A percentile compares a stretch with the other conserved stretches of the same genome.
Conservation (phyloP, 2,888 invertebrate species). For the Xestia sexstrigata region DNA sequence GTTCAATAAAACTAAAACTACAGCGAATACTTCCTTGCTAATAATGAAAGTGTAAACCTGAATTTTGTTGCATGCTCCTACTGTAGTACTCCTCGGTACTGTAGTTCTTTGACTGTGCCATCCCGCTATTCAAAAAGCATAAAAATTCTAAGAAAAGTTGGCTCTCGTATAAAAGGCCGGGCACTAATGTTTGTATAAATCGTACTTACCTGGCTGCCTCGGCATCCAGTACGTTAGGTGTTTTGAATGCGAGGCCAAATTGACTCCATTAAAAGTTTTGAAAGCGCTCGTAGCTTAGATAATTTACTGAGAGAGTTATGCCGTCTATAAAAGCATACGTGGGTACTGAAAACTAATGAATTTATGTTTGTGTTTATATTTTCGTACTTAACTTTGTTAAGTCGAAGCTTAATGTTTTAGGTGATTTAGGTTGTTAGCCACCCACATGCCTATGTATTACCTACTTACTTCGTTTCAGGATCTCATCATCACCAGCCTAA, state of each 20-base stretch:
- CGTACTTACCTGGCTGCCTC: slow-evolving; percentile 81
- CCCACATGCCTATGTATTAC: not conserved
- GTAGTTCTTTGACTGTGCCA: slow-evolving; percentile 65
- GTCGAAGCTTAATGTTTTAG: slow-evolving; percentile 66
- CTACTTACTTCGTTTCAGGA: not conserved
- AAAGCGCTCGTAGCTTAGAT: slow-evolving; percentile 89
- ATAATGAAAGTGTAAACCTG: slow-evolving; percentile 67
- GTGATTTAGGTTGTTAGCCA: slow-evolving; percentile 22
- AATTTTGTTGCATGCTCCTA: slow-evolving; percentile 53
- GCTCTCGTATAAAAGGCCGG: slow-evolving; percentile 73
- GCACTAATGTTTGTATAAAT: slow-evolving; percentile 85
- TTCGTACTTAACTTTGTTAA: slow-evolving; percentile 68
- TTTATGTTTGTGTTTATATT: slow-evolving; percentile 82
- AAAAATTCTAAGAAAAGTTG: slow-evolving; percentile 73
- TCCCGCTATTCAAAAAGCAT: slow-evolving; percentile 66
- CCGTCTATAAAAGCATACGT: slow-evolving; percentile 85
- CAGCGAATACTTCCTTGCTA: slow-evolving; percentile 42
- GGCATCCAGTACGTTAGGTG: slow-evolving; percentile 80
- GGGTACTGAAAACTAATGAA: slow-evolving; percentile 85
- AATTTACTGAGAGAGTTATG: slow-evolving; percentile 88
- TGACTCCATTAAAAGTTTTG: slow-evolving; percentile 90
- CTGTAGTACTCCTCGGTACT: slow-evolving; percentile 59
- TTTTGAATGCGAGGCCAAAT: slow-evolving; percentile 89
- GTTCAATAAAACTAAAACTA: slow-evolving; percentile 59
- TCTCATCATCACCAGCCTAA: not conserved